phyloP scores from a whole-genome alignment of 2,113 vertebrate species.

The Bos indicus region DNA sequence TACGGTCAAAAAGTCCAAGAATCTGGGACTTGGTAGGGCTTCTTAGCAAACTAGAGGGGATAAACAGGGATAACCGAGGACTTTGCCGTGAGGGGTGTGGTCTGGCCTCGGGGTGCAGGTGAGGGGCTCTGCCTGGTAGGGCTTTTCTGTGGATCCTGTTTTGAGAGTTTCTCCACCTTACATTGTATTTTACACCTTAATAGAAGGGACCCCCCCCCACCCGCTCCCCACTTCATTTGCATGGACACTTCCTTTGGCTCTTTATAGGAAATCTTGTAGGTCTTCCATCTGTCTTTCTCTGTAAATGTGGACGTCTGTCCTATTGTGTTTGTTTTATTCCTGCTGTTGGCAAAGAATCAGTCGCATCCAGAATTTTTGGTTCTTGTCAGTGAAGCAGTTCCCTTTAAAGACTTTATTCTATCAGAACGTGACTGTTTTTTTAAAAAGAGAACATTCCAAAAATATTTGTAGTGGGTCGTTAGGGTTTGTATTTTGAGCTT shows the following conservation, averaged over 20 bases:
- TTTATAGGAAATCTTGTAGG: background rate
- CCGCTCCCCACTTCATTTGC: background rate
- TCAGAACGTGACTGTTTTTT: conserved; percentile 21
- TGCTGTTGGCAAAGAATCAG: background rate
- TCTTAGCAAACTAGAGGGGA: background rate
- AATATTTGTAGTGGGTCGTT: background rate
- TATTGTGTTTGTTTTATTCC: background rate
- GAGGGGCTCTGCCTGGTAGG: background rate
- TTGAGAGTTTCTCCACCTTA: background rate
- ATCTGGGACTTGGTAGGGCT: background rate
- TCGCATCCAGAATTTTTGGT: background rate
- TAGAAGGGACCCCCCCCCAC: too few relatives aligned
- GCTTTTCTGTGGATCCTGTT: background rate
- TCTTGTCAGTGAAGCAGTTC: background rate
- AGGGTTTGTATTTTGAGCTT: background rate
- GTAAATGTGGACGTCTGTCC: background rate
- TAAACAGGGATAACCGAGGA: background rate
- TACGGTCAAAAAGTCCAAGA: background rate
- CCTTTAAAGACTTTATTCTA: conserved; percentile 16
- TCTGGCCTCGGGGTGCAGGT: background rate
- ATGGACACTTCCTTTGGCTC: background rate
- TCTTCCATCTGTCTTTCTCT: background rate
- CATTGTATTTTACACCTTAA: background rate
- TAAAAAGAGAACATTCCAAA: conserved; percentile 31
- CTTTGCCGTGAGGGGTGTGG: background rate